Evolutionary conservation across 2,797 vertebrate genomes (phyloP).

Genomic region (Sebastes hopkinsi): DNA sequence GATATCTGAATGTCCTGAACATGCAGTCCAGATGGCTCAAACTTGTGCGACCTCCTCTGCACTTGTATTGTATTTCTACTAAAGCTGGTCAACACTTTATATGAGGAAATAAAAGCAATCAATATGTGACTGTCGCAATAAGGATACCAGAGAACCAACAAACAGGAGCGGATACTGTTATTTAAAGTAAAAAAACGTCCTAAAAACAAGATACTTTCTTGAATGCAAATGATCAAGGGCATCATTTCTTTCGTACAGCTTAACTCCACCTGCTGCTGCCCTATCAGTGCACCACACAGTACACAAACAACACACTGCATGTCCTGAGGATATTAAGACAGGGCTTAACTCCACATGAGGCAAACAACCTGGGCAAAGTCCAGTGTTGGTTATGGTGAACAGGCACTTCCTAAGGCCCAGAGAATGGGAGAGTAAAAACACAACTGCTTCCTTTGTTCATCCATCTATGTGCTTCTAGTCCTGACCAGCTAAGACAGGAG

Average conservation of each 20-base stretch:
- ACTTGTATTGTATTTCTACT: not conserved
- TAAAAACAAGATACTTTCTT: not conserved
- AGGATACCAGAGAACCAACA: not conserved
- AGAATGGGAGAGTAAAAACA: constrained; percentile 45
- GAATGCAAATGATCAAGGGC: not conserved
- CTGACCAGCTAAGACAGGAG: constrained; percentile 66
- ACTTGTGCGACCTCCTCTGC: not conserved
- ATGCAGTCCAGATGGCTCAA: not conserved
- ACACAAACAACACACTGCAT: constrained; percentile 4
- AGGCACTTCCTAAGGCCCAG: constrained; percentile 24
- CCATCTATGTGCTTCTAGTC: constrained; percentile 55
- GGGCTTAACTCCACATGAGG: not conserved
- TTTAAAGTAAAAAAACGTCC: not conserved
- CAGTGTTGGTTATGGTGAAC: constrained; percentile 23
- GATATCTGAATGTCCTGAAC: not conserved
- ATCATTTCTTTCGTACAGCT: not conserved
- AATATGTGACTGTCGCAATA: not conserved
- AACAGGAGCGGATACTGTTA: not conserved
- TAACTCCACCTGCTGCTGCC: not conserved
- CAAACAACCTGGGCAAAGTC: constrained; percentile 37
- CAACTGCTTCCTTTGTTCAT: constrained; percentile 40
- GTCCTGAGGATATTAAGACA: constrained; percentile 31
- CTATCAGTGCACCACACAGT: not conserved
- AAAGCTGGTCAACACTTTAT: not conserved
- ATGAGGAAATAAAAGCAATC: not conserved